A percentile compares a stretch with the other conserved stretches of the same genome.
These are phyloP conservation scores for Ctenomys sociabilis DNA, from an alignment of 2,113 vertebrate genomes.

Conservation along the genomic window DNA sequence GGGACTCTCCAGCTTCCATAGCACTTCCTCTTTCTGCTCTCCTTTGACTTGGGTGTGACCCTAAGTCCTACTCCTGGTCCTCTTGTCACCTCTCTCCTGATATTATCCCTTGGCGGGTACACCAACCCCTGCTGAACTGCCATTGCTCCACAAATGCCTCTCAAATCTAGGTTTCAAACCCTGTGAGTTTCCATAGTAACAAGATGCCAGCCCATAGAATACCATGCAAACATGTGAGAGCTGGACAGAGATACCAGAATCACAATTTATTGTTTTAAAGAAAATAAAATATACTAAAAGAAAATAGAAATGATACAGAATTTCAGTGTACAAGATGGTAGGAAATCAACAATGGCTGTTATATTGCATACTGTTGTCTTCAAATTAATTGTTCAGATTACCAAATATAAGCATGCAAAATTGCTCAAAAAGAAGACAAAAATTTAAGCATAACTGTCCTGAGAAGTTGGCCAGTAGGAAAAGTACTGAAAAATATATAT, in stretches of 20 bases:
- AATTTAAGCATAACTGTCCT: too few relatives aligned
- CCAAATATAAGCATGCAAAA: too few relatives aligned
- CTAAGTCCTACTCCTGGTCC: not conserved
- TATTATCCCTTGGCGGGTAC: not conserved
- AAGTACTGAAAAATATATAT: too few relatives aligned
- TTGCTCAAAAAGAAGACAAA: too few relatives aligned
- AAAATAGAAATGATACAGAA: too few relatives aligned
- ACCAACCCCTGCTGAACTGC: not conserved
- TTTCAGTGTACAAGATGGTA: too few relatives aligned
- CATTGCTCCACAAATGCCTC: not conserved
- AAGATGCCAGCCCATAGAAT: not conserved
- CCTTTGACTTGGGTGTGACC: not conserved
- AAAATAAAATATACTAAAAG: too few relatives aligned
- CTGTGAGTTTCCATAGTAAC: not conserved
- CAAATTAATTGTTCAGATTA: too few relatives aligned
- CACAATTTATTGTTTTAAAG: not conserved
- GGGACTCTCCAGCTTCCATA: not conserved
- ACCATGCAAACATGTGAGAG: not conserved
- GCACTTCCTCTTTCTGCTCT: not conserved
- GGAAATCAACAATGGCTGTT: too few relatives aligned
- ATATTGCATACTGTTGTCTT: too few relatives aligned
- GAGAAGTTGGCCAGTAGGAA: too few relatives aligned
- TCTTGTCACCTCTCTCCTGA: not conserved
- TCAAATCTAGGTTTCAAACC: not conserved
- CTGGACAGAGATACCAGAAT: not conserved